A percentile compares a stretch with the other conserved stretches of the same genome.
Evolutionary conservation across 2,888 invertebrate genomes (phyloP).

Genomic region (Thera britannica): DNA sequence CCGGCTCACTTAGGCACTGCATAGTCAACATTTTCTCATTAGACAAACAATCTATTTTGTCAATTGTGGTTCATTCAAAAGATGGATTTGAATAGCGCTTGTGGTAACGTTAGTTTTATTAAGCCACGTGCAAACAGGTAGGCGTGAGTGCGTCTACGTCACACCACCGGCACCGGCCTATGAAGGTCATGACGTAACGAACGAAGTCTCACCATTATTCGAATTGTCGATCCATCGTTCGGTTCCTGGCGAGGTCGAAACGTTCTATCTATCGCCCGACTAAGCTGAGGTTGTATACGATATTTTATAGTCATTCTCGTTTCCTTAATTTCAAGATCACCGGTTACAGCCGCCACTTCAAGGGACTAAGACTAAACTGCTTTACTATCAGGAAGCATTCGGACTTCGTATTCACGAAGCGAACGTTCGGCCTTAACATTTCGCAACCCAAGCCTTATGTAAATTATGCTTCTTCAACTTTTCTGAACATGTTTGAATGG

Average conservation of each 20-base stretch:
- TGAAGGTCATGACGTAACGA: slow-evolving; percentile 79
- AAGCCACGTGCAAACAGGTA: slow-evolving; percentile 71
- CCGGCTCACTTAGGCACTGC: background rate
- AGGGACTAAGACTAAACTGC: slow-evolving; percentile 52
- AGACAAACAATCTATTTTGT: slow-evolving; percentile 7
- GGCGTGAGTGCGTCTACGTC: slow-evolving; percentile 74
- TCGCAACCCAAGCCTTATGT: slow-evolving; percentile 47
- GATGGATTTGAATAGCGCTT: slow-evolving; percentile 48
- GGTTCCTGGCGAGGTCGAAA: slow-evolving; percentile 70
- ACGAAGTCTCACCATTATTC: slow-evolving; percentile 71
- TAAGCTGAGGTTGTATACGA: slow-evolving; percentile 59
- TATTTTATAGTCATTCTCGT: slow-evolving; percentile 60
- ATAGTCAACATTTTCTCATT: slow-evolving; percentile 1
- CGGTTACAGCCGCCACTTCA: slow-evolving; percentile 48
- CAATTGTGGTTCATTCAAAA: slow-evolving; percentile 38
- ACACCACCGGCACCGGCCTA: slow-evolving; percentile 61
- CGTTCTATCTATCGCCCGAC: slow-evolving; percentile 60
- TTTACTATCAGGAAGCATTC: slow-evolving; percentile 55
- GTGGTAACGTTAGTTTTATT: slow-evolving; percentile 57
- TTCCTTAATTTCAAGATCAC: slow-evolving; percentile 59
- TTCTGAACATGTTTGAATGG: slow-evolving; percentile 31
- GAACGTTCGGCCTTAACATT: slow-evolving; percentile 52
- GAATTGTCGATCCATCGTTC: slow-evolving; percentile 72
- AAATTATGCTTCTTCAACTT: slow-evolving; percentile 43
- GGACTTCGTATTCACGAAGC: slow-evolving; percentile 44